A percentile compares a stretch with the other conserved stretches of the same genome.
These are phyloP conservation scores for Melangyna quadrimaculata DNA, from an alignment of 2,888 invertebrate genomes.

Conservation along the genomic window DNA sequence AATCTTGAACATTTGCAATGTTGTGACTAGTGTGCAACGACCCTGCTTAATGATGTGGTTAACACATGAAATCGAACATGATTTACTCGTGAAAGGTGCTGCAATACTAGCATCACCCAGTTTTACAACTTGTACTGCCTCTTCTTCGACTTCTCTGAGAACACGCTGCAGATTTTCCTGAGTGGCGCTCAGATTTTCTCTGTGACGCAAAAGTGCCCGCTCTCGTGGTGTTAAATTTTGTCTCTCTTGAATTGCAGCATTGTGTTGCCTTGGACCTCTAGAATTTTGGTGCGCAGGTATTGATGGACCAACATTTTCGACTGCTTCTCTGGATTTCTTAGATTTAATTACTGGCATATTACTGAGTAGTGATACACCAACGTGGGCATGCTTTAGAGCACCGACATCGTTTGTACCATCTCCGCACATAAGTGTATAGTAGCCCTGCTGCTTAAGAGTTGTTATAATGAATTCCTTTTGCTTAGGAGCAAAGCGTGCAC, in stretches of 20 bases:
- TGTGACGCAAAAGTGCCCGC: conserved; percentile 77
- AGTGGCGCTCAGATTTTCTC: conserved; percentile 77
- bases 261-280: conserved; percentile 56
- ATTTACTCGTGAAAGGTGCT: conserved; percentile 98
- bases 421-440: conserved; percentile 98
- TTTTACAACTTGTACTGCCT: conserved; percentile 93
- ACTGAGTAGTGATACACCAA: conserved; percentile 94
- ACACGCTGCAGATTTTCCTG: conserved; percentile 81
- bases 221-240: conserved; percentile 77
- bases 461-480: conserved; percentile 98
- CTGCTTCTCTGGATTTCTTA: conserved; percentile 73
- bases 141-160: conserved; percentile 93
- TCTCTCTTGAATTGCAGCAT: conserved; percentile 73
- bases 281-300: background rate
- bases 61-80: conserved; percentile 97
- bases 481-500: conserved; percentile 98
- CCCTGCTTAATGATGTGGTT: conserved; percentile 99
- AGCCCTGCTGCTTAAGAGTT: conserved; percentile 91
- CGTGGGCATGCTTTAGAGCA: conserved; percentile 98
- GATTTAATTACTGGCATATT: conserved; percentile 85
- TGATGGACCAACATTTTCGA: conserved; percentile 28
- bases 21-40: conserved; percentile 98
- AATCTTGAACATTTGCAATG: conserved; percentile 99
- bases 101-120: conserved; percentile 99
- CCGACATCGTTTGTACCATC: conserved; percentile 99